Percentiles rank a stretch among this genome's conserved stretches.
Evolutionary conservation across 2,113 vertebrate species (phyloP).

Genomic region (Thalassarche chlororhynchos): DNA sequence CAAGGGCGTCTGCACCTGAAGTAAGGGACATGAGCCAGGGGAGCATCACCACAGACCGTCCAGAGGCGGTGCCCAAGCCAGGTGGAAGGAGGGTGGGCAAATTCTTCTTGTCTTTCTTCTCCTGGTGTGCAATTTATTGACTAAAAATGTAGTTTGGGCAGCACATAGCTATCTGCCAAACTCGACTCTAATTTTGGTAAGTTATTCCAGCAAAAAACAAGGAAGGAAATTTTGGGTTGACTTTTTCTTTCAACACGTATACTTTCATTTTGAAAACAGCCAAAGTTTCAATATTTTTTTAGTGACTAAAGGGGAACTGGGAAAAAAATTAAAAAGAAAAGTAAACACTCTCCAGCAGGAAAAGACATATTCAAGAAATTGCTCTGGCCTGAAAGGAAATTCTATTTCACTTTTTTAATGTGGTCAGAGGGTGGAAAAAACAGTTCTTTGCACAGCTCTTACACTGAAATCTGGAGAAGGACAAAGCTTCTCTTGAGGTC

Average conservation of each 20-base stretch:
- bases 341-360: not conserved
- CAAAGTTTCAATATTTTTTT: not conserved
- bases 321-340: not conserved
- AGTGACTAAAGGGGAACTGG: not conserved
- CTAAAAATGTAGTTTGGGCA: not conserved
- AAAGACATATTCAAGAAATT: not conserved
- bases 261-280: not conserved
- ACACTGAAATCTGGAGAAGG: not conserved
- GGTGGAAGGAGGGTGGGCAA: not conserved
- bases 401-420: not conserved
- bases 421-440: not conserved
- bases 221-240: not conserved
- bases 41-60: rapidly evolving
- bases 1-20: not conserved
- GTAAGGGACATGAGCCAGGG: not conserved
- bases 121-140: not conserved
- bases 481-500: not conserved
- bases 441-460: not conserved
- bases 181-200: not conserved
- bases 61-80: rapidly evolving
- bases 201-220: not conserved
- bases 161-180: not conserved
- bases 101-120: not conserved
- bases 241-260: not conserved
- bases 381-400: not conserved